These are phyloP conservation scores for Anarrhichthys ocellatus DNA, from an alignment of 2,113 vertebrate species.

Conservation along the genomic window DNA sequence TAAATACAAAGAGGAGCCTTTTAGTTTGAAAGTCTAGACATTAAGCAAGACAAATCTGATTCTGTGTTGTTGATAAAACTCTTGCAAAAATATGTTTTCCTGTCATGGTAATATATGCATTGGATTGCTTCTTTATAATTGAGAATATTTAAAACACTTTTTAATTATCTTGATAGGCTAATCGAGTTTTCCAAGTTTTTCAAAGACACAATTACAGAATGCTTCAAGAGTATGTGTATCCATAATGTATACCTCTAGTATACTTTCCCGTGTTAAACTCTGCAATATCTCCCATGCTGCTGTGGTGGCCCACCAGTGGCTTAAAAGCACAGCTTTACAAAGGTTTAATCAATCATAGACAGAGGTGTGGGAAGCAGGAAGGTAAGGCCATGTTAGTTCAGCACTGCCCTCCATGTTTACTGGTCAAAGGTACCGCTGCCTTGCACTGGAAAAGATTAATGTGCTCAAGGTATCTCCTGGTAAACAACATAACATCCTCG, in stretches of 20 bases:
- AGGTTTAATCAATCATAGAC: slow-evolving; percentile 64
- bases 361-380: slow-evolving; percentile 50
- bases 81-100: too few relatives aligned
- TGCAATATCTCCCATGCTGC: neutral
- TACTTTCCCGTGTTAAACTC: neutral
- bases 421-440: slow-evolving; percentile 60
- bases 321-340: slow-evolving; percentile 43
- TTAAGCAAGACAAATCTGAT: neutral
- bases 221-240: neutral
- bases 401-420: slow-evolving; percentile 56
- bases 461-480: slow-evolving; percentile 53
- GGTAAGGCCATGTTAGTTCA: slow-evolving; percentile 61
- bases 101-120: neutral
- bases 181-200: neutral
- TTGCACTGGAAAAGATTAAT: slow-evolving; percentile 71
- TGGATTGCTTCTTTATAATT: neutral
- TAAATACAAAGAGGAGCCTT: neutral
- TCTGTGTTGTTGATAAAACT: neutral
- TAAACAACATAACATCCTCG: slow-evolving; percentile 64
- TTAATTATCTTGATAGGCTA: neutral
- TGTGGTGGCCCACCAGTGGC: neutral
- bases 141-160: neutral
- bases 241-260: neutral
- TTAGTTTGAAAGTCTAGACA: neutral
- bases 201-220: slow-evolving; percentile 1